Base-by-base conservation (phyloP, 1,140 invertebrate genomes). In the Bombus ignitus region DNA sequence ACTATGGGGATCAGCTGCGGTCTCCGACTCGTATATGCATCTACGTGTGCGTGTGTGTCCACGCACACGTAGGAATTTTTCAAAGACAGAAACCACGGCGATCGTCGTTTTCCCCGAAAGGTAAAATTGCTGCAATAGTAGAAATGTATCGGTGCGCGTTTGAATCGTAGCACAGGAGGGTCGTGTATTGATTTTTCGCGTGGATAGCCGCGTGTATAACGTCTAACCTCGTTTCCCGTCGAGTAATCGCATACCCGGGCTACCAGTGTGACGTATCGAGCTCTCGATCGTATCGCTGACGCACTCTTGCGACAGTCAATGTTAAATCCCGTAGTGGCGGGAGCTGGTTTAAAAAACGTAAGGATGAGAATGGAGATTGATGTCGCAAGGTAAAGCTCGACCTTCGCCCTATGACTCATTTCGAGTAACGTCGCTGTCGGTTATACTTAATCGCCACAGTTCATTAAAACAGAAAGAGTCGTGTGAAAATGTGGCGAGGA, bases 131-230 rank as follows among this genome's bases (percentile, higher is more conserved):
- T 35, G 28, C 32, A 42, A 74, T 72, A 57, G 35, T 25, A 37
- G 75, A 87, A 84, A 59, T 18, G 4, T 25, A 70, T 53, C 74
- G 65, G 81, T 76, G 87, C 90, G 83, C 89, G 83, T 88, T 68
- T 86, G 70, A 83, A 87, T 77, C 79, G 75, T n/a, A 66, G 70
- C 88, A 76, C 85, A 87, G 85, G 79, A 85, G 82, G 83, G 90
- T 89, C 89, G 90, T 79, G 91, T 95, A 95, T 95, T 95, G 94
- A 95, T 95, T 95, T 95, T 94, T 91, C 90, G 87, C 85, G 86
- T 90, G 88, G 92, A 93, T 93, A 94, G 90, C 92, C 90, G 87
- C 88, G 89, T 90, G 88, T 81, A 71, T 85, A 90, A 86, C 89
- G 82, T 92, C 93, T 93, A 94, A 90, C 91, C 90, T 84, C 90